Evolutionary conservation across 2,113 vertebrate genomes (phyloP), one percentile per base, ranked within the genome.

Genomic region (Ctenodactylus gundi): DNA sequence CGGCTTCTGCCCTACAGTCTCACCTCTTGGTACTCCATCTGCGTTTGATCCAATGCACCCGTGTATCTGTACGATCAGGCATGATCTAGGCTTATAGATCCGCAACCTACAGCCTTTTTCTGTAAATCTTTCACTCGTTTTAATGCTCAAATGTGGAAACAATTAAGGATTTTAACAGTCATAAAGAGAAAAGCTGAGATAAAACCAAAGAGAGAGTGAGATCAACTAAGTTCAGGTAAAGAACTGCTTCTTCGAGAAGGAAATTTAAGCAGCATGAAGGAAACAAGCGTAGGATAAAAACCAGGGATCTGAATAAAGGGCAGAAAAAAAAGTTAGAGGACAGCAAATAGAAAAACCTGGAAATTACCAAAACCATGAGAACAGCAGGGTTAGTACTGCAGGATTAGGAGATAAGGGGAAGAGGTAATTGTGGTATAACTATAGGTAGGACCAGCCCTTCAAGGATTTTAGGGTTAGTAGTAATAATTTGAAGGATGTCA

Each of bases 381-480:
- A 3, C 11, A 4, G 4, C 1, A 14, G 8, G 7, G 20, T 34
- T 17, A 3, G 9, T 9, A 27, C 4, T n/a, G n/a, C n/a, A n/a
- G n/a, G n/a, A n/a, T n/a, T n/a, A 65, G 41, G 0, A 73, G 21
- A 7, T 7, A 44, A 49, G 8, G 7, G 29, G 8, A 20, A 34
- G 39, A 27, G 11, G 4, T 20, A 14, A 20, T 80, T 67, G 68
- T 57, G 39, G 85, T 49, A 21, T 15, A n/a, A 73, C 57, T 39
- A 31, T 15, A 29, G 31, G 25, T 4, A 31, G 17, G 53, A 7
- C 17, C 1, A 21, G 34, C 14, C 23, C 57, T 14, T 51, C 44
- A 6, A 57, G 0, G 31, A 60, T 58, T 31, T 82, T 44, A 34
- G 18, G 67, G 21, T 27, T 11, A 67, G 4, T 55, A 73, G 11